These are phyloP conservation scores for Bostrychus sinensis DNA, from an alignment of 2,113 vertebrate species.

Conservation along the genomic window DNA sequence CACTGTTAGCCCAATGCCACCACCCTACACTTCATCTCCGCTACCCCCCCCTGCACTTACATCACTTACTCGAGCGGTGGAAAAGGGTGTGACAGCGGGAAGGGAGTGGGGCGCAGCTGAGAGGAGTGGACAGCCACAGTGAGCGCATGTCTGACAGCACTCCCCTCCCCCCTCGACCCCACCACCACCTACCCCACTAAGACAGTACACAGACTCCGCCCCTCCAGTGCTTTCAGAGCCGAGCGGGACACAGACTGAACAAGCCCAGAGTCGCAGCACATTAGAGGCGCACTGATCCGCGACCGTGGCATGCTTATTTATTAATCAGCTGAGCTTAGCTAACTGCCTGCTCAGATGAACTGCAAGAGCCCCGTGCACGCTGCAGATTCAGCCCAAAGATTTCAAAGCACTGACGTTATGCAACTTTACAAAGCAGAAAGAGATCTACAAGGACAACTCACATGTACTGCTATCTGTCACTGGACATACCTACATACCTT, in stretches of 20 bases:
- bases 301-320: constrained; percentile 75
- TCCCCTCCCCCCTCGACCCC: constrained; percentile 68
- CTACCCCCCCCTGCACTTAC: constrained; percentile 65
- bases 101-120: constrained; percentile 17
- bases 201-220: constrained; percentile 51
- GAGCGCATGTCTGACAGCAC: constrained; percentile 63
- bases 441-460: too few species aligned
- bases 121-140: too few species aligned
- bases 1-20: constrained; percentile 54
- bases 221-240: constrained; percentile 57
- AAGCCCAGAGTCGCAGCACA: constrained; percentile 68
- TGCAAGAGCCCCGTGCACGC: constrained; percentile 37
- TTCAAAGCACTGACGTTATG: constrained; percentile 51
- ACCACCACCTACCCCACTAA: constrained; percentile 63
- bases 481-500: too few species aligned
- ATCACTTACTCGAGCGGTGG: constrained; percentile 76
- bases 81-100: constrained; percentile 35
- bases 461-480: too few species aligned
- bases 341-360: constrained; percentile 72
- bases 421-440: constrained; percentile 13
- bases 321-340: constrained; percentile 78
- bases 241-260: constrained; percentile 61
- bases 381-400: constrained; percentile 54
- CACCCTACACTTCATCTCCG: constrained; percentile 55
- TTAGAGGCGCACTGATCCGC: constrained; percentile 73